A percentile compares a stretch with the other conserved stretches of the same genome.
Evolutionary conservation across 2,888 invertebrate species (phyloP).

Genomic region (Epirrhoe tristata): DNA sequence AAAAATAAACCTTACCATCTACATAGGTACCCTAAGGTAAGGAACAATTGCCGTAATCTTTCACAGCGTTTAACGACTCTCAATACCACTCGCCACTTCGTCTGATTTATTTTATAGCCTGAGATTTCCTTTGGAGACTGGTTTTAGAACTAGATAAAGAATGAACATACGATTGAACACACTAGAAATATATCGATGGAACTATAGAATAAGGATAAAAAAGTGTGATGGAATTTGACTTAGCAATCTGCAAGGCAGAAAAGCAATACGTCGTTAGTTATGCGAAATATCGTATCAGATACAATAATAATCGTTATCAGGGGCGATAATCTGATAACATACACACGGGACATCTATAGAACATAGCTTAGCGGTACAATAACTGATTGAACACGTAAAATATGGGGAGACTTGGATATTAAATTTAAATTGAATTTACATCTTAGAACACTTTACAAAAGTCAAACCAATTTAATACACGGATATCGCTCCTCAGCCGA

Average conservation of each 20-base stretch:
- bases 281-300: too few species aligned
- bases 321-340: too few species aligned
- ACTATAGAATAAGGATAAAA: neutral
- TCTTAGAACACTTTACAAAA: neutral
- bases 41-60: slow-evolving; percentile 25
- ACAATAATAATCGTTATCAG: too few species aligned
- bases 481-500: slow-evolving; percentile 11
- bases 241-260: too few species aligned
- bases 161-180: neutral
- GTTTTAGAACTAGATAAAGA: slow-evolving; percentile 15
- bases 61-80: slow-evolving; percentile 28
- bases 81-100: slow-evolving; percentile 21
- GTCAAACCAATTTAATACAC: neutral
- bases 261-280: too few species aligned
- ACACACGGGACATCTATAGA: too few species aligned
- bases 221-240: too few species aligned
- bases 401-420: neutral
- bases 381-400: too few species aligned
- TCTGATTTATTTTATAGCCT: slow-evolving; percentile 33
- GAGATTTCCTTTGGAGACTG: slow-evolving; percentile 22
- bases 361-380: too few species aligned
- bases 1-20: slow-evolving; percentile 5
- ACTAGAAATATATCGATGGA: neutral
- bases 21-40: slow-evolving; percentile 12
- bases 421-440: neutral